phyloP scores from a whole-genome alignment of 2,113 vertebrate species.

The Climacteris rufus region DNA sequence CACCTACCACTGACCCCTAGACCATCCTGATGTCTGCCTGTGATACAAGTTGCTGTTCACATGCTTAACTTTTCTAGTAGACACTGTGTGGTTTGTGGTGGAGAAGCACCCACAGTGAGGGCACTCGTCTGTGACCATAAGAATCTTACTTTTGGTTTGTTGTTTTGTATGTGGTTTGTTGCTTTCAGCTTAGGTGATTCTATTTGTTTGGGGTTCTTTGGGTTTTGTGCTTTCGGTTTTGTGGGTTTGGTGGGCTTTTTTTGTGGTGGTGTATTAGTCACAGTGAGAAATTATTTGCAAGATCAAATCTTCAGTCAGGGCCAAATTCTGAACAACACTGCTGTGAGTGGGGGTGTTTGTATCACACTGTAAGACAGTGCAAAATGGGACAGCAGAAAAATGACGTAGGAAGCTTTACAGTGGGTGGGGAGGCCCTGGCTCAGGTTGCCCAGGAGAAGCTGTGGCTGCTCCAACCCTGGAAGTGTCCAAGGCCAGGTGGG shows the following conservation, averaged over 20 bases:
- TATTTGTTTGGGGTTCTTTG: background rate
- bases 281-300: background rate
- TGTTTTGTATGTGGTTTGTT: background rate
- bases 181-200: background rate
- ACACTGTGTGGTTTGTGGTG: background rate
- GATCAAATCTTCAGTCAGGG: background rate
- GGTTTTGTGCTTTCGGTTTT: background rate
- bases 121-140: background rate
- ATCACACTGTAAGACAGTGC: background rate
- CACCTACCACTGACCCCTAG: background rate
- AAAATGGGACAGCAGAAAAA: background rate
- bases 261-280: background rate
- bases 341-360: too few species aligned
- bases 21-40: background rate
- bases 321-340: background rate
- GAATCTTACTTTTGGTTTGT: background rate
- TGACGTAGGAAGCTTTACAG: background rate
- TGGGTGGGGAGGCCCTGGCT: background rate
- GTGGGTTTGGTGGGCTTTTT: fast-evolving
- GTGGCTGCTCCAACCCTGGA: background rate
- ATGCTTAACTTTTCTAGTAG: background rate
- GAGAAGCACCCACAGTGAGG: background rate
- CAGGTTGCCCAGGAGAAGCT: fast-evolving
- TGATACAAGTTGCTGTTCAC: background rate
- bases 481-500: background rate